phyloP scores from a whole-genome alignment of 2,797 vertebrate genomes.

The Chrysolophus pictus region DNA sequence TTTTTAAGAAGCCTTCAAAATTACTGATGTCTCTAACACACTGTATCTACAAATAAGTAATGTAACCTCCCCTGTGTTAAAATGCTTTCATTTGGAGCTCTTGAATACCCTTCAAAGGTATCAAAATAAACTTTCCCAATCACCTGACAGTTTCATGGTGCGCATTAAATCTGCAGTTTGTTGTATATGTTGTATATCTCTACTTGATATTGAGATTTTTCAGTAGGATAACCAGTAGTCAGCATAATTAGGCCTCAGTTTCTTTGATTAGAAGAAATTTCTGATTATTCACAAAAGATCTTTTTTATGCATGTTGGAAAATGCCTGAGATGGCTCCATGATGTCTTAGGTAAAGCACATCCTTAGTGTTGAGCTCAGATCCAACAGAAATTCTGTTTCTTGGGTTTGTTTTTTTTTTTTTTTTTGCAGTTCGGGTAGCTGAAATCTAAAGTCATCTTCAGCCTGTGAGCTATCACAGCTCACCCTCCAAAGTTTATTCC shows the following conservation, averaged over 20 bases:
- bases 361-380: background rate
- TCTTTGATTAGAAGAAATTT: background rate
- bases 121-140: background rate
- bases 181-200: background rate
- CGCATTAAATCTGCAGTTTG: background rate
- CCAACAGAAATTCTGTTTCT: background rate
- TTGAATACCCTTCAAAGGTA: background rate
- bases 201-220: background rate
- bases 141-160: background rate
- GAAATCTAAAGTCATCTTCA: background rate
- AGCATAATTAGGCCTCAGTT: background rate
- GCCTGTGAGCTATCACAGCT: background rate
- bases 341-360: background rate
- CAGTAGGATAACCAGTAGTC: background rate
- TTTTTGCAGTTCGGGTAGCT: background rate
- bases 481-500: background rate
- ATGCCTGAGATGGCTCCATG: background rate
- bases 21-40: background rate
- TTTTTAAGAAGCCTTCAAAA: background rate
- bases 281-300: background rate
- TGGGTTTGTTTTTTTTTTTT: background rate
- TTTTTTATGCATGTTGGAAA: background rate
- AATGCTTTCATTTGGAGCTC: background rate
- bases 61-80: background rate
- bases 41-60: background rate